Conservation (phyloP, 2,113 vertebrate species). For the Ptyas mucosa region DNA sequence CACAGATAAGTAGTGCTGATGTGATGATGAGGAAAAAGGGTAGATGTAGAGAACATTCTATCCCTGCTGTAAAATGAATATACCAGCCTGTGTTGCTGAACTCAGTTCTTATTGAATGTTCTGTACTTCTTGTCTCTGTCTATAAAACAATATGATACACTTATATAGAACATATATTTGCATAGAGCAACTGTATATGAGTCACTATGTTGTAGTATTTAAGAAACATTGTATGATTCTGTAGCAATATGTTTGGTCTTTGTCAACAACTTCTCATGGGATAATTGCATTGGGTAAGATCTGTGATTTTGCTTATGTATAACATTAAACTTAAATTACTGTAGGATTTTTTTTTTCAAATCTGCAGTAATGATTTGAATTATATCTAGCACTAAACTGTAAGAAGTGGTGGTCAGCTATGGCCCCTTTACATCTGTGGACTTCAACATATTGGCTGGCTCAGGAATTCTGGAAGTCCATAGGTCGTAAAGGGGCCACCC, state of each 20-base stretch:
- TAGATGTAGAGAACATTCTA: not conserved
- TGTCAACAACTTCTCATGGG: not conserved
- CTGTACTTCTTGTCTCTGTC: not conserved
- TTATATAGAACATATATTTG: not conserved
- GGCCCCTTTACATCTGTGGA: not conserved
- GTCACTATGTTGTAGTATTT: not conserved
- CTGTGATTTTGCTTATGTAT: not conserved
- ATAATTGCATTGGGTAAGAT: not conserved
- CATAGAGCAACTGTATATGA: not conserved
- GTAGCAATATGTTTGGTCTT: not conserved
- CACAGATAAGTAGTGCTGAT: not conserved
- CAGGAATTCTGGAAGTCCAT: not conserved
- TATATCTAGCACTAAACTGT: not conserved
- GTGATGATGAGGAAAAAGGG: not conserved
- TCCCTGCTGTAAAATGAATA: not conserved
- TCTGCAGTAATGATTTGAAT: not conserved
- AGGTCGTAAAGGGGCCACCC: not conserved
- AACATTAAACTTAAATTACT: not conserved
- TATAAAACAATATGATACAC: not conserved
- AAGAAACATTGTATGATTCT: not conserved
- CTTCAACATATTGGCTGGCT: not conserved
- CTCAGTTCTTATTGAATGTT: not conserved
- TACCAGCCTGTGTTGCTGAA: not conserved
- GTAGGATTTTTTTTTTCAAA: not conserved
- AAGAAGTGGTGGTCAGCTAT: not conserved